phyloP scores from a whole-genome alignment of 2,113 vertebrate genomes.

The Rutilus rutilus region DNA sequence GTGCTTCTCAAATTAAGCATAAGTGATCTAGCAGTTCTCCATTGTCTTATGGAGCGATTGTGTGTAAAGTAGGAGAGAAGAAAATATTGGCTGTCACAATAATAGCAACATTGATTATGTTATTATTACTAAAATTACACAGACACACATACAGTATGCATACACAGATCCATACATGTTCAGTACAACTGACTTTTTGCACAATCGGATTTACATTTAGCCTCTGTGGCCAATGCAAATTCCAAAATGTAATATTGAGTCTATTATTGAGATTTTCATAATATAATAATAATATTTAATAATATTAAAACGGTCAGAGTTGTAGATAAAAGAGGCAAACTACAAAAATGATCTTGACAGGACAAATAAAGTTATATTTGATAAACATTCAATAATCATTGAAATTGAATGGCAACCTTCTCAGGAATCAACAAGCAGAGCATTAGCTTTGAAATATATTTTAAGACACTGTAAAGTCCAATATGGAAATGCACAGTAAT shows the following conservation, averaged over 20 bases:
- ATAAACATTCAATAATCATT: background rate
- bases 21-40: conserved; percentile 3
- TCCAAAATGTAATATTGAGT: no score
- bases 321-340: background rate
- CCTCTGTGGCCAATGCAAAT: no score
- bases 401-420: background rate
- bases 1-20: background rate
- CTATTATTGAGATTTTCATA: no score
- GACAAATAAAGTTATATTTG: background rate
- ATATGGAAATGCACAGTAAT: background rate
- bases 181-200: no score
- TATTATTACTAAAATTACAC: background rate
- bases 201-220: no score
- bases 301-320: no score
- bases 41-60: conserved; percentile 11
- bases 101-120: background rate
- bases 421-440: background rate
- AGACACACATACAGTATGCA: no score
- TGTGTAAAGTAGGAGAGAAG: background rate
- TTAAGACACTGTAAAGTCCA: background rate
- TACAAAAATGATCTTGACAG: background rate
- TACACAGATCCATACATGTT: background rate
- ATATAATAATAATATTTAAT: no score
- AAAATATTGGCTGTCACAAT: background rate
- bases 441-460: background rate